Conservation (phyloP, 2,888 invertebrate genomes). For the Trissonchulus sp. region DNA sequence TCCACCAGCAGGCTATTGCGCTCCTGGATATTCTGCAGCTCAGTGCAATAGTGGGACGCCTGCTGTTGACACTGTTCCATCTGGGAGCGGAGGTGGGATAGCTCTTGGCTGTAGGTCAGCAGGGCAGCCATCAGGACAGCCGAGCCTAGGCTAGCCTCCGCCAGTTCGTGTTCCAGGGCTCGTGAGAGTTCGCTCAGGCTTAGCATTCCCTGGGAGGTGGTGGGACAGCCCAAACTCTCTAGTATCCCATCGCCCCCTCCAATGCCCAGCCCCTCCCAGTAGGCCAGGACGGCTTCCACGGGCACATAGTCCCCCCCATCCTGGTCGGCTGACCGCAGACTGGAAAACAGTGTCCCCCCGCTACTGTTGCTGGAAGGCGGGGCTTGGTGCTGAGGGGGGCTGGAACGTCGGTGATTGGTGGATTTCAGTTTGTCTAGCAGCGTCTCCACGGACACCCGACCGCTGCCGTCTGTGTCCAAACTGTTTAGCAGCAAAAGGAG, state of each 20-base stretch:
- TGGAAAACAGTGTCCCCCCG: too few species aligned
- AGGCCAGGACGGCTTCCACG: not conserved
- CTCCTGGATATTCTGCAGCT: slow-evolving; percentile 26
- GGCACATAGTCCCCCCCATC: too few species aligned
- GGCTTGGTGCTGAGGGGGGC: too few species aligned
- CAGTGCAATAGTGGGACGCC: not conserved
- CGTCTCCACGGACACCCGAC: slow-evolving; percentile 21
- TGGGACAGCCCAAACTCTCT: slow-evolving; percentile 13
- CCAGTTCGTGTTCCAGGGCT: slow-evolving; percentile 12
- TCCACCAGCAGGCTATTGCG: slow-evolving; percentile 25
- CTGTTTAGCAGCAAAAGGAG: slow-evolving; percentile 8
- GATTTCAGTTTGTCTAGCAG: too few species aligned
- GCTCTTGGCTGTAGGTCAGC: slow-evolving; percentile 21
- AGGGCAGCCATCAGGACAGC: not conserved
- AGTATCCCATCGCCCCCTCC: not conserved
- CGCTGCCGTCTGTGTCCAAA: slow-evolving; percentile 22
- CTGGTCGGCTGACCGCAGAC: too few species aligned
- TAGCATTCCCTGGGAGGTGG: too few species aligned
- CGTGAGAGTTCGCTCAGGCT: not conserved
- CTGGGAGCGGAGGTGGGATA: not conserved
- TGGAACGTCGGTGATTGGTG: too few species aligned
- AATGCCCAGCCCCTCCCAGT: slow-evolving; percentile 5
- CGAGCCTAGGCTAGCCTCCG: not conserved
- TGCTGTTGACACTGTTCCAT: slow-evolving; percentile 23
- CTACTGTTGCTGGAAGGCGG: too few species aligned